These are phyloP conservation scores for Drosophila peninsularis DNA, from an alignment of 2,888 invertebrate species.

Conservation along the genomic window DNA sequence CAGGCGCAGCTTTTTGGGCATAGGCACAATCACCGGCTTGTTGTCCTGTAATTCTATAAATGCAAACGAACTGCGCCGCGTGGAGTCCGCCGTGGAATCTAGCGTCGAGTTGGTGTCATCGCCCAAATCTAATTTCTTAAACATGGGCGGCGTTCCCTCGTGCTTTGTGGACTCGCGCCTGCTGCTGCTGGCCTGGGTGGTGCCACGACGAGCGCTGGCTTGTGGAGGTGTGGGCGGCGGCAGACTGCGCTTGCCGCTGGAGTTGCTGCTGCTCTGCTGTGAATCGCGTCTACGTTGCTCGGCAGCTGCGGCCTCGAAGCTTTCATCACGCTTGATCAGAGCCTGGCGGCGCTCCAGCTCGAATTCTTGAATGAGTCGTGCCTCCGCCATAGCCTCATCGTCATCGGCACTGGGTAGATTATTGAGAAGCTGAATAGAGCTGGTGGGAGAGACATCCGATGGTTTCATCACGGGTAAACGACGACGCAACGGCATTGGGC, in stretches of 20 bases:
- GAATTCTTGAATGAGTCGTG: slow-evolving; percentile 80
- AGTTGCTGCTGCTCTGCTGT: slow-evolving; percentile 60
- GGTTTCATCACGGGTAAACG: slow-evolving; percentile 35
- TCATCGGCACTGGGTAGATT: slow-evolving; percentile 53
- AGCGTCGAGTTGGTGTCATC: slow-evolving; percentile 50
- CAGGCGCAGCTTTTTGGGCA: slow-evolving; percentile 77
- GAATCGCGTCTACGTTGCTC: slow-evolving; percentile 61
- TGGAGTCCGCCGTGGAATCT: slow-evolving; percentile 65
- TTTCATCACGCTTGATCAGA: slow-evolving; percentile 81
- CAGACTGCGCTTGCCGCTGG: slow-evolving; percentile 64
- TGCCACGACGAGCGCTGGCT: slow-evolving; percentile 43
- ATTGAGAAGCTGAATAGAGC: slow-evolving; percentile 72
- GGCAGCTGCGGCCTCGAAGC: slow-evolving; percentile 68
- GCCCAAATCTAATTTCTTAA: slow-evolving; percentile 71
- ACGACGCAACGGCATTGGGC: slow-evolving; percentile 76
- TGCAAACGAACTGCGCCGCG: slow-evolving; percentile 81
- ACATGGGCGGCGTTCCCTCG: slow-evolving; percentile 78
- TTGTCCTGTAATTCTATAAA: slow-evolving; percentile 81
- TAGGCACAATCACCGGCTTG: slow-evolving; percentile 76
- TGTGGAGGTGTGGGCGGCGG: slow-evolving; percentile 58
- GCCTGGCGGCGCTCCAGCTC: slow-evolving; percentile 82
- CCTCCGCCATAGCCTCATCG: slow-evolving; percentile 56
- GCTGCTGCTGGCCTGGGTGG: slow-evolving; percentile 66
- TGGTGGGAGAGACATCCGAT: slow-evolving; percentile 57
- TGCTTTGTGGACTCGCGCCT: slow-evolving; percentile 42